phyloP scores from a whole-genome alignment of 2,113 vertebrate species.

The Nothoprocta perdicaria region DNA sequence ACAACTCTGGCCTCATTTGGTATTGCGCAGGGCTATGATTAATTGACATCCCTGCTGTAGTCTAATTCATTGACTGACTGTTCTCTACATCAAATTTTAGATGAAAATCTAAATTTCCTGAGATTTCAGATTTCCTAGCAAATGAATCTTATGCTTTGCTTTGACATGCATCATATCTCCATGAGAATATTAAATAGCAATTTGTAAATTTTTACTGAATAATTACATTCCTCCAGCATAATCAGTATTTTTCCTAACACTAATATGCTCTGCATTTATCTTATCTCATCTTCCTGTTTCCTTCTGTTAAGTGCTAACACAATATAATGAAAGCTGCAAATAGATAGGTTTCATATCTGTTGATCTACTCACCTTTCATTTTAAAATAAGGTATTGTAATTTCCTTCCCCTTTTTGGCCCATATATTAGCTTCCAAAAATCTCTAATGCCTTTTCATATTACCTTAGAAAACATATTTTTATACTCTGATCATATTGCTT shows the following conservation, averaged over 20 bases:
- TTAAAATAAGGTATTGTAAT: conserved; percentile 18
- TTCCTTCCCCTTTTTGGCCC: not conserved
- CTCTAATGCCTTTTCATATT: conserved; percentile 12
- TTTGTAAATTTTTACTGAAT: not conserved
- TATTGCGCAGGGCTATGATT: not conserved
- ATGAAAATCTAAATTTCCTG: not conserved
- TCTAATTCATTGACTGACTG: not conserved
- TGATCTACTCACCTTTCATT: conserved; percentile 50
- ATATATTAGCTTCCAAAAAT: not conserved
- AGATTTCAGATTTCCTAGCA: not conserved
- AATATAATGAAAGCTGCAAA: conserved; percentile 19
- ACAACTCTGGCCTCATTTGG: not conserved
- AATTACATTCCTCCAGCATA: not conserved
- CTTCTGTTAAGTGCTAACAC: not conserved
- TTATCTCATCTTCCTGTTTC: not conserved
- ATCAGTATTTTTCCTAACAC: not conserved
- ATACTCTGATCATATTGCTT: conserved; percentile 6
- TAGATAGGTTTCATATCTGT: conserved; percentile 12
- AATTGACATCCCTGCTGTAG: not conserved
- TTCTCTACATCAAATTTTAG: not conserved
- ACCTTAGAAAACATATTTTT: conserved; percentile 22
- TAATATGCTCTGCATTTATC: not conserved
- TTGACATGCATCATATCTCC: not conserved
- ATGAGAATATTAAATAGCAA: not conserved
- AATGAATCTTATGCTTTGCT: not conserved